Evolutionary conservation across 2,797 vertebrate genomes (phyloP).

Genomic region (Geotrypetes seraphini): DNA sequence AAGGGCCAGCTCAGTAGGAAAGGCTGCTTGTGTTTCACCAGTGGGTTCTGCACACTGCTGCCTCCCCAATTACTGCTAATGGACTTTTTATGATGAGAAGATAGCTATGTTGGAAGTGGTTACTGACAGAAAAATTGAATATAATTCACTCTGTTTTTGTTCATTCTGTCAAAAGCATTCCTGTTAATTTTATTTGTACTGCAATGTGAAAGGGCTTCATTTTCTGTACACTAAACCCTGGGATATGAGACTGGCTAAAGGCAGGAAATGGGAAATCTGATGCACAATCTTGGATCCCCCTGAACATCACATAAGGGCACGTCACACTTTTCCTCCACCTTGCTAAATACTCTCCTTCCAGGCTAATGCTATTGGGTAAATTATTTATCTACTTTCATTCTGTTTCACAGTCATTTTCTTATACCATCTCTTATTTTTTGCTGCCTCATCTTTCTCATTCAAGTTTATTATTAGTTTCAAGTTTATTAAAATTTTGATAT

Average conservation of each 20-base stretch:
- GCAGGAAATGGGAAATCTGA: no score
- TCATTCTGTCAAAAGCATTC: constrained; percentile 26
- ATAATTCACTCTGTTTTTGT: constrained; percentile 35
- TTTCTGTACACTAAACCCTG: no score
- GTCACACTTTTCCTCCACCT: constrained; percentile 7
- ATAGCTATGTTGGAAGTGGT: constrained; percentile 15
- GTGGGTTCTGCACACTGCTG: constrained; percentile 7
- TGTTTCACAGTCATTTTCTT: no score
- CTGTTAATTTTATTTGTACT: no score
- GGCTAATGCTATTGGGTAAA: no score
- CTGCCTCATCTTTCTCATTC: no score
- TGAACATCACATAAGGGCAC: no score
- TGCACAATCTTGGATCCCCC: no score
- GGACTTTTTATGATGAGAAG: constrained; percentile 43
- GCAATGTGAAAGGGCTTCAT: neutral
- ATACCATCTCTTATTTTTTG: neutral
- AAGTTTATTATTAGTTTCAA: no score
- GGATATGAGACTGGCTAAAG: no score
- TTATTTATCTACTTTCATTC: neutral
- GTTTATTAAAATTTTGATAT: no score
- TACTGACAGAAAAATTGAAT: constrained; percentile 29
- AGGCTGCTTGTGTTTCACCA: neutral
- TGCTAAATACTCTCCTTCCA: constrained; percentile 1
- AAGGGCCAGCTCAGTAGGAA: constrained; percentile 29
- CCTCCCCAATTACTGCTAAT: constrained; percentile 39